These are phyloP conservation scores for Lepus europaeus DNA, from an alignment of 2,113 vertebrate species.

Conservation along the genomic window DNA sequence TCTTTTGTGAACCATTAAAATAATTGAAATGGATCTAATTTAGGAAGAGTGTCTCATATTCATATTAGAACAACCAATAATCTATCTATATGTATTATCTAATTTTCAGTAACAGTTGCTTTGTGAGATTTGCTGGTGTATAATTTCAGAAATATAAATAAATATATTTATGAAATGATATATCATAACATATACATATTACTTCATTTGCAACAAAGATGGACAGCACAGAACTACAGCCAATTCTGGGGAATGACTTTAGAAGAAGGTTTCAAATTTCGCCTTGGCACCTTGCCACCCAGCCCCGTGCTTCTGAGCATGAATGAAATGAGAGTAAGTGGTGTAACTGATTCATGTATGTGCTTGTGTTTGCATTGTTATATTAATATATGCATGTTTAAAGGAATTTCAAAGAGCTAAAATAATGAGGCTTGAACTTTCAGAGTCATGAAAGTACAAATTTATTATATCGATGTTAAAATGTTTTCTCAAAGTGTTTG, in stretches of 20 bases:
- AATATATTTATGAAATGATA: not conserved
- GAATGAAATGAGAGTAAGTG: constrained; percentile 85
- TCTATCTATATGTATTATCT: not conserved
- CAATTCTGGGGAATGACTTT: constrained; percentile 90
- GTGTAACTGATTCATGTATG: not conserved
- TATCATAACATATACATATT: not conserved
- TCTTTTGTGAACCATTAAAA: not conserved
- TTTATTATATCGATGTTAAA: constrained; percentile 8
- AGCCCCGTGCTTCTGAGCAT: constrained; percentile 86
- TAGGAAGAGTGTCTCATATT: not conserved
- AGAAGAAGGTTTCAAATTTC: constrained; percentile 87
- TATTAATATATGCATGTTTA: not conserved
- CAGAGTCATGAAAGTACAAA: not conserved
- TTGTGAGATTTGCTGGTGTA: not conserved
- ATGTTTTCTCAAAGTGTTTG: not conserved
- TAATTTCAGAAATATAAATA: not conserved
- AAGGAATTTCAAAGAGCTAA: not conserved
- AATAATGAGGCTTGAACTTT: constrained; percentile 37
- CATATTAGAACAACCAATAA: not conserved
- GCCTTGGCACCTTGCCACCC: constrained; percentile 87
- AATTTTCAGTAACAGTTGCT: not conserved
- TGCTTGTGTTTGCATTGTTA: not conserved
- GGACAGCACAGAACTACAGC: constrained; percentile 89
- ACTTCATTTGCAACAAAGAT: constrained; percentile 83
- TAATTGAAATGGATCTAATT: not conserved